phyloP scores from a whole-genome alignment of 2,113 vertebrate genomes.

The Merops nubicus region DNA sequence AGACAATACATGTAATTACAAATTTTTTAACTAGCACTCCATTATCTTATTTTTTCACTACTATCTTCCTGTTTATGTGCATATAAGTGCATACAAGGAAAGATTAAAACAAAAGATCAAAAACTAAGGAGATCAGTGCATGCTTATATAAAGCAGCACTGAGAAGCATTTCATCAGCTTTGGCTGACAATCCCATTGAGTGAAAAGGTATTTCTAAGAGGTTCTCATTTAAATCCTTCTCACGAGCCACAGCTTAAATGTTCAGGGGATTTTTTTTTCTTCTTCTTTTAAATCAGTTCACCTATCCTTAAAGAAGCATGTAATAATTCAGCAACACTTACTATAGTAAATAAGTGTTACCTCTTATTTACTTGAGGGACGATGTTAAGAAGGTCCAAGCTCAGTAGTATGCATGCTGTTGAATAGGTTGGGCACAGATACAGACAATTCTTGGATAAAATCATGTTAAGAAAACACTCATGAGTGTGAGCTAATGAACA shows the following conservation, averaged over 20 bases:
- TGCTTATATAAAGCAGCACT: not conserved
- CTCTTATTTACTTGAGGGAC: not conserved
- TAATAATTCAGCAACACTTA: not conserved
- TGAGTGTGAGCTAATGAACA: not conserved
- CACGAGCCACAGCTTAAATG: not conserved
- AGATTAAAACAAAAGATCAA: not conserved
- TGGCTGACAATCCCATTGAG: not conserved
- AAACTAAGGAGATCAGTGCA: not conserved
- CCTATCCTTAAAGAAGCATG: not conserved
- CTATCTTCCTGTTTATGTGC: not conserved
- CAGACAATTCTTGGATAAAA: not conserved
- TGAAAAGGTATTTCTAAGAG: not conserved
- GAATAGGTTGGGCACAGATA: not conserved
- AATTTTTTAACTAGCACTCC: not conserved
- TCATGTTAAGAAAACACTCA: not conserved
- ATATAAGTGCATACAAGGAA: not conserved
- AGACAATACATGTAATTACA: not conserved
- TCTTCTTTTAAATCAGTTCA: constrained; percentile 30
- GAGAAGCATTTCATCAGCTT: not conserved
- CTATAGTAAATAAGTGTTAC: not conserved
- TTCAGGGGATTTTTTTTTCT: not conserved
- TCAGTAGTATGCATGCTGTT: not conserved
- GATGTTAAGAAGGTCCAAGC: not conserved
- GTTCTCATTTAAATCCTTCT: constrained; percentile 31
- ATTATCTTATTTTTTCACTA: not conserved